Conservation (phyloP, 2,797 vertebrate species). For the Ciconia nigra region DNA sequence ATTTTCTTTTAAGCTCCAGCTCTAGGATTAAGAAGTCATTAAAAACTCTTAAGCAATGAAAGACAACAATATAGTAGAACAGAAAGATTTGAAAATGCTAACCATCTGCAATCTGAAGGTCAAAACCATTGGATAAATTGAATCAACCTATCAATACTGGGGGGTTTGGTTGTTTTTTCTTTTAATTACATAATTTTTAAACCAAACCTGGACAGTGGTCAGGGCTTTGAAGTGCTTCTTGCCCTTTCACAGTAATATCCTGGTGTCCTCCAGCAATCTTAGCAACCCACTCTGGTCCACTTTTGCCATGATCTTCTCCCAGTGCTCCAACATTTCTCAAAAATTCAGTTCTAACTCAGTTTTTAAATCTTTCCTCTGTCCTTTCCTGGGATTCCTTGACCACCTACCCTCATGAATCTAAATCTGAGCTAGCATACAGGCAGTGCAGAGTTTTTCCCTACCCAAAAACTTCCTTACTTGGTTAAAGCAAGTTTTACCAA, state of each 20-base stretch:
- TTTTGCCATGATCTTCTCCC: neutral
- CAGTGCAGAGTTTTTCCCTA: neutral
- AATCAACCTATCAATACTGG: neutral
- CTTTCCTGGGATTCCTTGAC: neutral
- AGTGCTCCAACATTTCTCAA: neutral
- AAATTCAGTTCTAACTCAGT: neutral
- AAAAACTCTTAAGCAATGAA: neutral
- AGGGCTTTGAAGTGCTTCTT: neutral
- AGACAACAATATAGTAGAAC: neutral
- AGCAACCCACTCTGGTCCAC: neutral
- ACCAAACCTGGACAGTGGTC: neutral
- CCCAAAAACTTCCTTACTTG: neutral
- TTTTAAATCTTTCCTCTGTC: neutral
- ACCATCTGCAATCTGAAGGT: neutral
- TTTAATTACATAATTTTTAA: neutral
- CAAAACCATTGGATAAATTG: neutral
- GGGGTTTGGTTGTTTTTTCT: fast-evolving
- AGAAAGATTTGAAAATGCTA: neutral
- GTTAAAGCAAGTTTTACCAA: neutral
- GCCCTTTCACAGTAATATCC: neutral
- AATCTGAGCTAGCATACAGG: neutral
- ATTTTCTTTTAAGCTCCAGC: neutral
- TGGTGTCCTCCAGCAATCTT: neutral
- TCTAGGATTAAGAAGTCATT: neutral
- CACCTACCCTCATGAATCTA: neutral